Percentiles rank a stretch among this genome's conserved stretches.
Evolutionary conservation across 2,888 invertebrate genomes (phyloP).

Genomic region (Drosophila vallismaia): DNA sequence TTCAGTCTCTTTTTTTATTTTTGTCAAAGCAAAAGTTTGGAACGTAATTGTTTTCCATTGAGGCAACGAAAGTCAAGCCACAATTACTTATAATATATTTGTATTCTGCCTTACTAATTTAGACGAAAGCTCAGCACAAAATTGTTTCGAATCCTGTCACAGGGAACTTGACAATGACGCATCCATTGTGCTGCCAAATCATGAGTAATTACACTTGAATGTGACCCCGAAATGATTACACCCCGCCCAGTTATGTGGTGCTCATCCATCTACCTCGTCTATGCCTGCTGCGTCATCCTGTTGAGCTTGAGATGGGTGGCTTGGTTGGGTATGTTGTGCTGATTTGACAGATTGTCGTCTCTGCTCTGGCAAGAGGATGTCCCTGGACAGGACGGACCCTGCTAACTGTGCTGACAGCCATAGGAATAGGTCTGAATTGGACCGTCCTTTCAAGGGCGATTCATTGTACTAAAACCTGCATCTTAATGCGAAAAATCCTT

Average conservation of each 20-base stretch:
- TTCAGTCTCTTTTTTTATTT: background rate
- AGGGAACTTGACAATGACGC: constrained; percentile 25
- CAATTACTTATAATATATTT: constrained; percentile 2
- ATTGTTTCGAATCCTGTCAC: constrained; percentile 7
- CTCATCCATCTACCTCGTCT: constrained; percentile 6
- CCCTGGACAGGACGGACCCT: constrained; percentile 1
- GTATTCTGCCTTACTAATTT: constrained; percentile 5
- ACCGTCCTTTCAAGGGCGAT: constrained; percentile 1
- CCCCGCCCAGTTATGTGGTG: constrained; percentile 10
- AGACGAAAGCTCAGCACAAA: constrained; percentile 1
- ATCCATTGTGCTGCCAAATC: constrained; percentile 31
- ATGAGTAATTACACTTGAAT: constrained; percentile 53
- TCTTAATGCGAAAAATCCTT: constrained; percentile 7
- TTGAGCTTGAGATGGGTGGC: constrained; percentile 22
- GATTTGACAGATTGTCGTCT: constrained; percentile 66
- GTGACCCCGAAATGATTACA: constrained; percentile 45
- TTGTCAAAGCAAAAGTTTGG: background rate
- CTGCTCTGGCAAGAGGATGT: background rate
- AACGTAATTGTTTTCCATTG: no score
- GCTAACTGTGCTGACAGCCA: constrained; percentile 25
- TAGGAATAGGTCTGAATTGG: constrained; percentile 4
- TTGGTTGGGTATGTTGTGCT: constrained; percentile 41
- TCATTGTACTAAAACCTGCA: background rate
- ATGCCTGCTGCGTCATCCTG: constrained; percentile 58
- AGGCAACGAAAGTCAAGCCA: background rate